Base-by-base conservation (phyloP, 2,113 vertebrate genomes). In the Myiagra hebetior region DNA sequence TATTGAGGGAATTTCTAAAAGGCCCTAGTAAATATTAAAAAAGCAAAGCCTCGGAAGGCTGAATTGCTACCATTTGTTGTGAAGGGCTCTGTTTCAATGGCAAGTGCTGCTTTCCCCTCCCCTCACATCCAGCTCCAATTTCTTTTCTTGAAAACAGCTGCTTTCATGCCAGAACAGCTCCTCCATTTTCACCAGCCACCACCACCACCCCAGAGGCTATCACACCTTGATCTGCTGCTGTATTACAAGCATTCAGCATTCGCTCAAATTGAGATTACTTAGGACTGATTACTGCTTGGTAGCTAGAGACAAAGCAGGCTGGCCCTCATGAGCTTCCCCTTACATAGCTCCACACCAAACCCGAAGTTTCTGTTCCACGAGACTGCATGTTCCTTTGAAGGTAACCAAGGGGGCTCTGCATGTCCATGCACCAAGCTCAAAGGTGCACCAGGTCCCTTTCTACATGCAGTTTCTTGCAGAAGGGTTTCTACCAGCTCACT, bases 121-220 rank as follows among this genome's bases (percentile, higher is more conserved):
- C 84, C 60, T 89, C 79, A 52, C 35, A 74, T 67, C 53, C 83
- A 87, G 75, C 75, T 95, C 67, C 39, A 62, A 44, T 91, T 96
- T 93, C 81, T 89, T 60, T 85, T 67, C 57, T 70, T 70, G 67
- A 67, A 70, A 94, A 33, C 75, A 91, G 86, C 87, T 95, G 81
- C 60, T 83, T 83, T 73, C 82, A 87, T 3, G 2, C 70, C 92
- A 92, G 77, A 88, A 69, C 7, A 0, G 77, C 20, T 57, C 47
- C 52, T 93, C n/a, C 44, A 47, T 73, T 89, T 85, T 85, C 59
- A 83, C 46, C 42, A 93, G 41, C 37, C 59, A 92, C 41, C 47
- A 60, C n/a, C 9, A 23, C n/a, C 63, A 55, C 62, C 62, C 57
- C 75, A 86, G 49, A 87, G 27, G 37, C 17, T 60, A 62, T 26